These are phyloP conservation scores for Carapus acus DNA, from an alignment of 2,797 vertebrate genomes.

Conservation along the genomic window DNA sequence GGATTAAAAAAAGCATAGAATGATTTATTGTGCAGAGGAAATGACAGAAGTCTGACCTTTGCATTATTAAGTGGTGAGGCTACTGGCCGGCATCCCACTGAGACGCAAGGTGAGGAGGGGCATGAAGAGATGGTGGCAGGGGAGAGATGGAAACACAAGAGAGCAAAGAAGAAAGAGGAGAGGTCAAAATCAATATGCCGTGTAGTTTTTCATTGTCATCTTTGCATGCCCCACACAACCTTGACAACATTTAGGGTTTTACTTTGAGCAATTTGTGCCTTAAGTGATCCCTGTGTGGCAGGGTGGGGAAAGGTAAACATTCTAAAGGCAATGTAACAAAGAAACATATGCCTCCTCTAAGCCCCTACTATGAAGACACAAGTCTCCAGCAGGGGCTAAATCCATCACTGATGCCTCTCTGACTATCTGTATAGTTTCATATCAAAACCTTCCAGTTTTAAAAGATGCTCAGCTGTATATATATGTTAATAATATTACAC, in stretches of 20 bases:
- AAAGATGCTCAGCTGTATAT: too few relatives aligned
- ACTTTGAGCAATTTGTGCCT: too few relatives aligned
- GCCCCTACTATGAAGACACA: constrained; percentile 24
- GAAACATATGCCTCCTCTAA: constrained; percentile 45
- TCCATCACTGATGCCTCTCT: constrained; percentile 36
- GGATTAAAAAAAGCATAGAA: background rate
- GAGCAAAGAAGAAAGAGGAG: background rate
- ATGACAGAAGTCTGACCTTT: constrained; percentile 62
- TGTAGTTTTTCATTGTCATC: constrained; percentile 1
- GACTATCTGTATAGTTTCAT: constrained; percentile 5
- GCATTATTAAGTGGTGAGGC: constrained; percentile 63
- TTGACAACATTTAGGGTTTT: too few relatives aligned
- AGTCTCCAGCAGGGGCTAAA: constrained; percentile 43
- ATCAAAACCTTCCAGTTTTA: too few relatives aligned
- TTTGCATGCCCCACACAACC: background rate
- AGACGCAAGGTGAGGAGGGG: constrained; percentile 11
- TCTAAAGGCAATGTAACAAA: constrained; percentile 44
- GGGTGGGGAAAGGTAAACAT: constrained; percentile 35
- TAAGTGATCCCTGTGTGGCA: constrained; percentile 4
- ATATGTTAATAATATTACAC: too few relatives aligned
- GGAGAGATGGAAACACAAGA: too few relatives aligned
- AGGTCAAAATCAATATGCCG: constrained; percentile 1
- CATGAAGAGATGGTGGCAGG: too few relatives aligned
- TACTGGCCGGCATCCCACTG: constrained; percentile 67
- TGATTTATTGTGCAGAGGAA: too few relatives aligned